A percentile compares a stretch with the other conserved stretches of the same genome.
Evolutionary conservation across 2,888 invertebrate genomes (phyloP).

Genomic region (Hipparchia semele): DNA sequence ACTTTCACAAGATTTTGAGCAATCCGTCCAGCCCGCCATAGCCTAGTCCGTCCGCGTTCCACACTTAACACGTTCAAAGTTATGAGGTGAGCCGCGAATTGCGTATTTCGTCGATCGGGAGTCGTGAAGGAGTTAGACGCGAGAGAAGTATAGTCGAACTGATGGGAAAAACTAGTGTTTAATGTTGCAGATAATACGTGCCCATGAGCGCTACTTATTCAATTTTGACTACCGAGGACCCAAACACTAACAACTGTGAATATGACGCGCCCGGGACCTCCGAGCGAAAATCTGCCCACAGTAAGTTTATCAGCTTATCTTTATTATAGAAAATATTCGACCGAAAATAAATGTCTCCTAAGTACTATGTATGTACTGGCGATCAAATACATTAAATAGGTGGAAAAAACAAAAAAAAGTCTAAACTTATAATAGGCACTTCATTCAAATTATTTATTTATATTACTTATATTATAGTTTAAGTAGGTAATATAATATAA

Average conservation of each 20-base stretch:
- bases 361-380: no score
- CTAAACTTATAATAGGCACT: no score
- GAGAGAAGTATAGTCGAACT: conserved; percentile 33
- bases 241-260: conserved; percentile 34
- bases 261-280: conserved; percentile 85
- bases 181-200: conserved; percentile 63
- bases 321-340: background rate
- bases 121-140: conserved; percentile 34
- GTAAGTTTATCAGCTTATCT: conserved; percentile 50
- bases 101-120: conserved; percentile 18
- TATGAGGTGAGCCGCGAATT: conserved; percentile 53
- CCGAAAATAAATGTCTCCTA: no score
- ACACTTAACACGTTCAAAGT: conserved; percentile 38
- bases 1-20: conserved; percentile 31
- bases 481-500: no score
- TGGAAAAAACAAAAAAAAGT: no score
- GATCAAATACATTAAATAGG: no score
- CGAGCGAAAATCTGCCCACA: conserved; percentile 88
- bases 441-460: no score
- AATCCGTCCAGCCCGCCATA: conserved; percentile 40
- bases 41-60: conserved; percentile 38
- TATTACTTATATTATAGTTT: no score
- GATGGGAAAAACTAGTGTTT: conserved; percentile 39
- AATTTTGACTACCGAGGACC: conserved; percentile 39
- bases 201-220: conserved; percentile 54